These are phyloP conservation scores for Diplosoma virens DNA, from an alignment of 23 tunicate genomes.

Conservation along the genomic window DNA sequence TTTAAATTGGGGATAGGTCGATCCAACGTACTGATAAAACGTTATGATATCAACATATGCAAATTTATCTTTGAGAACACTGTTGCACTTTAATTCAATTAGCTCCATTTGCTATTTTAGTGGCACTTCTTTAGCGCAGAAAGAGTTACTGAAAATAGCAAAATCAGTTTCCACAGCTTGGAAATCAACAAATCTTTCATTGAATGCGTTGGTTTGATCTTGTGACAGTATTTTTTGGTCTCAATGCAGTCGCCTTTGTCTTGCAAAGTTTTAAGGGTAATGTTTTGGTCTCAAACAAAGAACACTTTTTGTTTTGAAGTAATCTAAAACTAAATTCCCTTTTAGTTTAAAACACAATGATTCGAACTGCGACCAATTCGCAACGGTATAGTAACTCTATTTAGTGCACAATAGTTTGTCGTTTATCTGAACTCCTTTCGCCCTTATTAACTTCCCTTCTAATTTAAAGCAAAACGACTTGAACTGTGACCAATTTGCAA, in stretches of 20 bases:
- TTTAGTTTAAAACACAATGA: no score
- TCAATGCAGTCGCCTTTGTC: slow-evolving; percentile 3
- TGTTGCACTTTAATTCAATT: slow-evolving; percentile 14
- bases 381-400: no score
- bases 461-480: no score
- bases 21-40: slow-evolving; percentile 8
- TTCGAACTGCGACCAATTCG: no score
- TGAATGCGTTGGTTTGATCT: slow-evolving; percentile 13
- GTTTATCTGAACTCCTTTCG: no score
- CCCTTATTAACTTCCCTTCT: no score
- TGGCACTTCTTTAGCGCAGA: slow-evolving; percentile 3
- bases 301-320: no score
- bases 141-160: slow-evolving; percentile 23
- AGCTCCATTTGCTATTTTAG: slow-evolving; percentile 3
- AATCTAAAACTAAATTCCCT: no score
- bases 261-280: neutral
- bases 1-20: slow-evolving; percentile 2
- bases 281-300: no score
- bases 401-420: no score
- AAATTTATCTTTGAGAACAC: neutral
- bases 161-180: slow-evolving; percentile 4
- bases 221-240: neutral
- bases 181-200: slow-evolving; percentile 24
- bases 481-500: no score
- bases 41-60: neutral